phyloP scores from a whole-genome alignment of 2,113 vertebrate genomes.

The cattle (Bos taurus) region DNA sequence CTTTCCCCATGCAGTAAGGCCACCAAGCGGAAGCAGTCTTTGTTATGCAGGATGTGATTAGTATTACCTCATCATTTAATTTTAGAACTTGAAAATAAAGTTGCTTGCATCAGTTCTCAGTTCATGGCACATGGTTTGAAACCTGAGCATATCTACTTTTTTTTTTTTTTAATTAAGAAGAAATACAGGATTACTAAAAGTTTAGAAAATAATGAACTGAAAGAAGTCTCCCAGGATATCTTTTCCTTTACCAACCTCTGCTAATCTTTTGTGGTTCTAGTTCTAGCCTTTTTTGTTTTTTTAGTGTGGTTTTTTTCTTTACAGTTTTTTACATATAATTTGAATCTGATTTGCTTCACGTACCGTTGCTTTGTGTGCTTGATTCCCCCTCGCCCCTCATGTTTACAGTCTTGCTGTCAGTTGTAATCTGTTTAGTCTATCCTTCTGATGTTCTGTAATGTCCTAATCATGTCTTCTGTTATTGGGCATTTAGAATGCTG shows the following conservation, averaged over 20 bases:
- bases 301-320: neutral
- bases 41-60: constrained; percentile 79
- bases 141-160: neutral
- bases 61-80: constrained; percentile 76
- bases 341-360: neutral
- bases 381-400: neutral
- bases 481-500: neutral
- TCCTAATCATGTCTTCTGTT: neutral
- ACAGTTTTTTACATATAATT: neutral
- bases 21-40: constrained; percentile 74
- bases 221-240: neutral
- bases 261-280: neutral
- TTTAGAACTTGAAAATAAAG: constrained; percentile 79
- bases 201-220: neutral
- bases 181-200: neutral
- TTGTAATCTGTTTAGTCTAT: neutral
- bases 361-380: neutral
- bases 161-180: neutral
- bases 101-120: constrained; percentile 13
- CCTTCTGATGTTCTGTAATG: neutral
- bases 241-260: neutral
- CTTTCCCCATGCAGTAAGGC: constrained; percentile 54
- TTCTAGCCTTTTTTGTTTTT: neutral
- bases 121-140: constrained; percentile 23
- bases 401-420: neutral